Evolutionary conservation across 2,797 vertebrate species (phyloP).

Genomic region (Muraenolepis orangiensis): DNA sequence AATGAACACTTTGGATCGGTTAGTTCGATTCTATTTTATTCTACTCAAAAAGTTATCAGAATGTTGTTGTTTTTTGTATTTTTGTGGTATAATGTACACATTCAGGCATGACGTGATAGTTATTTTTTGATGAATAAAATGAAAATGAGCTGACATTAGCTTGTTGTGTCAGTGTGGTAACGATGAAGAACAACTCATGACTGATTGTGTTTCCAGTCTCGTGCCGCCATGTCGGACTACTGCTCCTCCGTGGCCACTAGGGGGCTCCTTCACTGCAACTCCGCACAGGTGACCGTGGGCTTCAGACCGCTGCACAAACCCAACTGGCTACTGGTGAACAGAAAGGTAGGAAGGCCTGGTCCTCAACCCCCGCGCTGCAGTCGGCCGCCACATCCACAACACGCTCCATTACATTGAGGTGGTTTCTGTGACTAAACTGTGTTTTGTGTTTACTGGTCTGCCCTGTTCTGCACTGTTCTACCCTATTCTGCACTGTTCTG

Average conservation of each 20-base stretch:
- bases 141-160: too few relatives aligned
- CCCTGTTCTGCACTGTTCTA: too few relatives aligned
- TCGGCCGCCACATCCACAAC: too few relatives aligned
- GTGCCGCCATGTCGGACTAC: slow-evolving; percentile 77
- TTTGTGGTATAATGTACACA: neutral
- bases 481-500: too few relatives aligned
- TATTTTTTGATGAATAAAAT: too few relatives aligned
- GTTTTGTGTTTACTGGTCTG: too few relatives aligned
- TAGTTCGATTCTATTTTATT: neutral
- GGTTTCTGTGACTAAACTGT: too few relatives aligned
- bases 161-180: neutral
- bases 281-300: slow-evolving; percentile 75
- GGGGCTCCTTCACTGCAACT: slow-evolving; percentile 89
- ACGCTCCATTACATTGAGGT: too few relatives aligned
- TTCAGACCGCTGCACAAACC: slow-evolving; percentile 96
- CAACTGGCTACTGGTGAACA: slow-evolving; percentile 86
- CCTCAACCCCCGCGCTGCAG: too few relatives aligned
- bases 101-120: neutral
- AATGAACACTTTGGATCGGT: too few relatives aligned
- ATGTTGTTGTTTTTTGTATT: neutral
- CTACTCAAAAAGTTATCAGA: neutral
- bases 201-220: slow-evolving; percentile 66
- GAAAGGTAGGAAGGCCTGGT: slow-evolving; percentile 75
- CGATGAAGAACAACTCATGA: neutral
- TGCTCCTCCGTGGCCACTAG: slow-evolving; percentile 85